Conservation (phyloP, 23 tunicate genomes). For the Aplidium turbinatum region DNA sequence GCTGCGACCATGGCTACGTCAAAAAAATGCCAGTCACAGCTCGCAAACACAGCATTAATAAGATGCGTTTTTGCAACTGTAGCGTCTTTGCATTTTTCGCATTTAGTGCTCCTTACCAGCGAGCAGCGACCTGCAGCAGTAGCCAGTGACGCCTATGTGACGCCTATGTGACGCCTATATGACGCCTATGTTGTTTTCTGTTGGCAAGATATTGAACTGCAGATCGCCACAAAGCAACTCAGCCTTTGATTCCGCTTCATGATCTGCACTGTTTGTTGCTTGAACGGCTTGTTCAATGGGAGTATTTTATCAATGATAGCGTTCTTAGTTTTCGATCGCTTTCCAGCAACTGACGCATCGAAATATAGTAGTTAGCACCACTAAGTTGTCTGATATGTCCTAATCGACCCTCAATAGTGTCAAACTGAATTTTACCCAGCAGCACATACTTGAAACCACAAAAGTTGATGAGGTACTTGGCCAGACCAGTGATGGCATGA, state of each 20-base stretch:
- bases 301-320: conserved; percentile 17
- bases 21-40: too few relatives aligned
- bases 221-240: conserved; percentile 12
- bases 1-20: too few relatives aligned
- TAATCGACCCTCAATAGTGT: too few relatives aligned
- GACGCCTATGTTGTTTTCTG: conserved; percentile 13
- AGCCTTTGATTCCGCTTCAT: conserved; percentile 5
- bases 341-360: conserved; percentile 14
- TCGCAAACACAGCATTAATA: too few relatives aligned
- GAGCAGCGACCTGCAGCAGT: too few relatives aligned
- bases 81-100: too few relatives aligned
- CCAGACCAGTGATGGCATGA: conserved; percentile 13
- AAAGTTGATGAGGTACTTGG: conserved; percentile 7
- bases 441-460: conserved; percentile 28
- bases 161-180: too few relatives aligned
- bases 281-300: conserved; percentile 24
- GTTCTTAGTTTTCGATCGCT: conserved; percentile 1
- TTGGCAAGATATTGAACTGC: conserved; percentile 14
- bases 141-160: too few relatives aligned
- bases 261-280: neutral
- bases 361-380: conserved; percentile 23
- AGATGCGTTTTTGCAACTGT: too few relatives aligned
- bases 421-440: neutral
- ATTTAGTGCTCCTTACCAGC: too few relatives aligned
- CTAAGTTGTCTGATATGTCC: neutral